A percentile compares a stretch with the other conserved stretches of the same genome.
phyloP scores from a whole-genome alignment of 2,888 invertebrate species.

The Pedicia rivosa region DNA sequence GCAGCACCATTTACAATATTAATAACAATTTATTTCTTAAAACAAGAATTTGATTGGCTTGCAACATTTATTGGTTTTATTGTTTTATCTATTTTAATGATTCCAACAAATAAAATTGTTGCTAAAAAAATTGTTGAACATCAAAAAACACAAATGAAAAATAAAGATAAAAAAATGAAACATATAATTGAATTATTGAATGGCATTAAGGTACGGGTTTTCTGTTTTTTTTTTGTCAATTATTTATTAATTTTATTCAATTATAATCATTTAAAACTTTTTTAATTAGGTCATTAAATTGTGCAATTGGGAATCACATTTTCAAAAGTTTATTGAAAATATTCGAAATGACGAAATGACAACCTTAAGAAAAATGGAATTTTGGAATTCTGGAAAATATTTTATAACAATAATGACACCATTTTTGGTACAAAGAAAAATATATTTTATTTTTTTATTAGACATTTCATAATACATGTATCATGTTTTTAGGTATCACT shows the following conservation, averaged over 20 bases:
- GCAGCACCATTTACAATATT: conserved; percentile 36
- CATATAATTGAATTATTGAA: conserved; percentile 39
- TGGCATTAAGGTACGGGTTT: conserved; percentile 43
- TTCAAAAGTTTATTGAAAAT: conserved; percentile 35
- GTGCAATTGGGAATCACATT: conserved; percentile 46
- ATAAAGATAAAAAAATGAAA: conserved; percentile 38
- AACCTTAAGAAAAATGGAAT: conserved; percentile 37
- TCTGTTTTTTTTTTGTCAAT: no score
- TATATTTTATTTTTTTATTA: conserved; percentile 35
- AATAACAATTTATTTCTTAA: conserved; percentile 35
- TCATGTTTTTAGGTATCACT: conserved; percentile 40
- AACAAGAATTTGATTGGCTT: conserved; percentile 34
- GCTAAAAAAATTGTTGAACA: conserved; percentile 31
- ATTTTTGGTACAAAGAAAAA: conserved; percentile 39
- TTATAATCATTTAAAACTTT: no score
- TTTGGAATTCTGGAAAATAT: conserved; percentile 34
- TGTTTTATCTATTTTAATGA: conserved; percentile 33
- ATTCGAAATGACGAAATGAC: conserved; percentile 39
- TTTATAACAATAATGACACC: conserved; percentile 46
- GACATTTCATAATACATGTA: conserved; percentile 41
- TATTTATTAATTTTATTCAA: no score
- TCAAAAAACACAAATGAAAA: conserved; percentile 35
- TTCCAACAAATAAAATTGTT: conserved; percentile 33
- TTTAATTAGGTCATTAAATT: conserved; percentile 41
- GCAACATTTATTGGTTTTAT: conserved; percentile 40